phyloP scores from a whole-genome alignment of 2,888 invertebrate genomes.

The Cybosia mesomella region DNA sequence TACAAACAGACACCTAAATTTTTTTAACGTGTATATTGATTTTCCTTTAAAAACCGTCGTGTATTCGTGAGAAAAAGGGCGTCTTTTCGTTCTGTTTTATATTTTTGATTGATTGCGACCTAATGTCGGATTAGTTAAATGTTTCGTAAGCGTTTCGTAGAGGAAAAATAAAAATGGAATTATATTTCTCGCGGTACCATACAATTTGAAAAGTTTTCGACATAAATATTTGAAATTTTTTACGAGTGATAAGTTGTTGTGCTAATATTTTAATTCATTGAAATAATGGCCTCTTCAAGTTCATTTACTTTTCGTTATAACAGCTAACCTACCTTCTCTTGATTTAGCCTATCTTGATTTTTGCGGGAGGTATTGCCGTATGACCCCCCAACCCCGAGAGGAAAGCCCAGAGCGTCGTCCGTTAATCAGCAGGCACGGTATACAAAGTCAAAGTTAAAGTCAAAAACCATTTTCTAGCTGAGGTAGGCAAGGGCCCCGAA shows the following conservation, averaged over 20 bases:
- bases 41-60: constrained; percentile 46
- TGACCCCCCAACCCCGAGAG: too few relatives aligned
- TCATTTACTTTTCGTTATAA: too few relatives aligned
- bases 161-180: constrained; percentile 7
- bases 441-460: too few relatives aligned
- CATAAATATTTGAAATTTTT: neutral
- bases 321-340: neutral
- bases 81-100: constrained; percentile 54
- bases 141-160: constrained; percentile 31
- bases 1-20: too few relatives aligned
- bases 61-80: constrained; percentile 51
- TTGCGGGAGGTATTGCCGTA: too few relatives aligned
- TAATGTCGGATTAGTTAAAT: constrained; percentile 65
- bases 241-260: neutral
- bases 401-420: too few relatives aligned
- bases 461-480: too few relatives aligned
- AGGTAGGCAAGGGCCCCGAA: too few relatives aligned
- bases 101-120: constrained; percentile 71
- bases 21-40: too few relatives aligned
- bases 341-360: too few relatives aligned
- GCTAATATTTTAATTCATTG: neutral
- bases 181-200: constrained; percentile 1
- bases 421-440: too few relatives aligned
- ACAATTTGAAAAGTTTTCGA: constrained; percentile 7
- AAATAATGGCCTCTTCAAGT: too few relatives aligned